A percentile compares a stretch with the other conserved stretches of the same genome.
Evolutionary conservation across 2,113 vertebrate species (phyloP).

Genomic region (Lamprologus speciosus): DNA sequence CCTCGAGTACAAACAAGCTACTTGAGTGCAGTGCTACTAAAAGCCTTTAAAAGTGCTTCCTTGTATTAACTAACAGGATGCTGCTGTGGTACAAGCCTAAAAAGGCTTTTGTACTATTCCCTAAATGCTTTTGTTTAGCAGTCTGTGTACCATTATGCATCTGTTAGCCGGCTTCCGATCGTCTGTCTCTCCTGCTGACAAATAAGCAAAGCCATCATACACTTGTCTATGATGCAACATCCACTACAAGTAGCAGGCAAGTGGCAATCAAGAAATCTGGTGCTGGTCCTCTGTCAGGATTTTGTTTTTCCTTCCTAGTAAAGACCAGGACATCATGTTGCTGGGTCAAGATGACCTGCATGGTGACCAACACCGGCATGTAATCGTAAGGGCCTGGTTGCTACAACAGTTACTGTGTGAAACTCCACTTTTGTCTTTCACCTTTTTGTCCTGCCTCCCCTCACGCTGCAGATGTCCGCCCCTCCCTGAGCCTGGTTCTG

Average conservation of each 20-base stretch:
- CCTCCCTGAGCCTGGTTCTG: not conserved
- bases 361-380: not conserved
- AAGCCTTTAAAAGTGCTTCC: not conserved
- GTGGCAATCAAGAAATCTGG: not conserved
- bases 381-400: not conserved
- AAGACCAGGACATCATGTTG: not conserved
- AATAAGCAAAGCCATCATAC: not conserved
- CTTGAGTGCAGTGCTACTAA: not conserved
- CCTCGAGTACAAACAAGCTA: not conserved
- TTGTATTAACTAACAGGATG: not conserved
- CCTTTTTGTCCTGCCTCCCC: not conserved
- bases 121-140: not conserved
- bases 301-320: not conserved
- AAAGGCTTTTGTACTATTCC: not conserved
- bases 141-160: not conserved
- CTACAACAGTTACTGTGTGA: not conserved
- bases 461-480: fast-evolving
- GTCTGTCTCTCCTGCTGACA: not conserved
- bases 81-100: not conserved
- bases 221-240: not conserved
- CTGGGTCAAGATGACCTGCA: not conserved
- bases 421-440: not conserved
- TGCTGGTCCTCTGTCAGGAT: not conserved
- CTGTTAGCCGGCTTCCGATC: not conserved
- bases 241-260: not conserved